A percentile compares a stretch with the other conserved stretches of the same genome.
phyloP scores from a whole-genome alignment of 2,113 vertebrate genomes.

The Reinhardtius hippoglossoides region DNA sequence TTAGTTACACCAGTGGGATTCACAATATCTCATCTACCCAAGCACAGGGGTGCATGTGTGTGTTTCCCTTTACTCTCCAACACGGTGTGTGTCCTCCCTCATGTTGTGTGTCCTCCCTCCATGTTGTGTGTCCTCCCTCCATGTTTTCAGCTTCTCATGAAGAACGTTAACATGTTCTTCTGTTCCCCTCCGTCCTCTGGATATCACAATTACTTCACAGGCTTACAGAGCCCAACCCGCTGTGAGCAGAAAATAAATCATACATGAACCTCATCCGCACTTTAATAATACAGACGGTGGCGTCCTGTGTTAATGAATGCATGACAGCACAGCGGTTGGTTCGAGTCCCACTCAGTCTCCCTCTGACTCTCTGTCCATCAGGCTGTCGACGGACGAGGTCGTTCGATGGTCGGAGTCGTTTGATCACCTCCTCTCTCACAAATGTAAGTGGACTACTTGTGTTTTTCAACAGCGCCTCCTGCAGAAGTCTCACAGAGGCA shows the following conservation, averaged over 20 bases:
- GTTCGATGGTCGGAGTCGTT: conserved; percentile 82
- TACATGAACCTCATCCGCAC: conserved; percentile 3
- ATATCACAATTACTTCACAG: conserved; percentile 12
- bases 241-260: conserved; percentile 13
- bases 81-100: background rate
- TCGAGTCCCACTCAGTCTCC: background rate
- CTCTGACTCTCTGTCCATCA: conserved; percentile 47
- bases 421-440: conserved; percentile 79
- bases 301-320: conserved; percentile 26
- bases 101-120: no score
- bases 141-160: background rate
- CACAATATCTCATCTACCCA: background rate
- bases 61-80: background rate
- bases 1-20: background rate
- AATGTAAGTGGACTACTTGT: conserved; percentile 77
- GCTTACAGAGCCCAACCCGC: background rate
- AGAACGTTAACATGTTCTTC: conserved; percentile 1
- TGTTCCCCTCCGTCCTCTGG: background rate
- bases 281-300: conserved; percentile 37
- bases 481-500: no score
- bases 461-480: background rate
- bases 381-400: conserved; percentile 82
- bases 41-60: no score
- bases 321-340: conserved; percentile 21
- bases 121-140: background rate